Conservation (phyloP, 2,888 invertebrate species). For the Drosophila neotestacea region DNA sequence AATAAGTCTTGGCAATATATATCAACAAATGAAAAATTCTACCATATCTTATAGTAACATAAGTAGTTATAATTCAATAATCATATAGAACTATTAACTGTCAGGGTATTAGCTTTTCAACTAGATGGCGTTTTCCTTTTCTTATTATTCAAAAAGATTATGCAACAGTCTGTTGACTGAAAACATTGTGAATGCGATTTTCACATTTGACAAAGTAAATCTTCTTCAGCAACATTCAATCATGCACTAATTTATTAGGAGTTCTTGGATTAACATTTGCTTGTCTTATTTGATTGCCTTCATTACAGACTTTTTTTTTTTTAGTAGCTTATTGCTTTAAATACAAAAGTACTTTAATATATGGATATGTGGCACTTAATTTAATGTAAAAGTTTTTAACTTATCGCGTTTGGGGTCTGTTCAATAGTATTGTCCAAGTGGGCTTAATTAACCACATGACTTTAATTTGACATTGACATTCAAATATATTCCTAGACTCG, state of each 20-base stretch:
- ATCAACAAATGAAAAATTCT: too few relatives aligned
- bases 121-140: not conserved
- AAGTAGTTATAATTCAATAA: too few relatives aligned
- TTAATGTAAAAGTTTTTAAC: not conserved
- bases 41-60: too few relatives aligned
- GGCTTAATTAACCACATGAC: slow-evolving; percentile 68
- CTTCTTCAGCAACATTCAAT: too few relatives aligned
- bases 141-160: not conserved
- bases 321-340: not conserved
- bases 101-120: not conserved
- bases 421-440: not conserved
- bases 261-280: too few relatives aligned
- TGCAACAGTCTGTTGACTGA: not conserved
- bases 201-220: too few relatives aligned
- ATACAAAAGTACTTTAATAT: not conserved
- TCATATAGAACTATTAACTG: not conserved
- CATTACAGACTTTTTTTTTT: too few relatives aligned
- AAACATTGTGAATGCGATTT: too few relatives aligned
- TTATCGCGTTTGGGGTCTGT: not conserved
- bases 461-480: slow-evolving; percentile 78
- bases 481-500: slow-evolving; percentile 46
- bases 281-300: too few relatives aligned
- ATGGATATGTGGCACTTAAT: slow-evolving; percentile 6
- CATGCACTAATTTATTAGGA: too few relatives aligned
- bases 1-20: too few relatives aligned